Evolutionary conservation across 1,140 invertebrate species (phyloP).

Genomic region (Ceratitis capitata): DNA sequence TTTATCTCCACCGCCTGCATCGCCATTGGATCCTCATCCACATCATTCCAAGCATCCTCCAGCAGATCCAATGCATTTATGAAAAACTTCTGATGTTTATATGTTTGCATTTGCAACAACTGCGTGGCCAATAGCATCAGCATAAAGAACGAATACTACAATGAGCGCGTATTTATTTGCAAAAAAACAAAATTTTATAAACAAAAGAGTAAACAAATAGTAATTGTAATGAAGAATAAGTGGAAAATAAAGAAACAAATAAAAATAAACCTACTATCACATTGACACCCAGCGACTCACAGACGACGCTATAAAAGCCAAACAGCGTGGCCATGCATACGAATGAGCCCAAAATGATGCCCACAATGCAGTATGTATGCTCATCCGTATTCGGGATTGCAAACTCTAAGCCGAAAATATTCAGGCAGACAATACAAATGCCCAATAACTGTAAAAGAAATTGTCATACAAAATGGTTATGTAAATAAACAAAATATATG

Average conservation of each 20-base stretch:
- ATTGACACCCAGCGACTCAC: conserved; percentile 55
- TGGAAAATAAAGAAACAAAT: too few relatives aligned
- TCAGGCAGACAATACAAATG: conserved; percentile 52
- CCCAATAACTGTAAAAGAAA: conserved; percentile 51
- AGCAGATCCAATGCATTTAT: conserved; percentile 50
- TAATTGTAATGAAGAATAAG: conserved; percentile 1
- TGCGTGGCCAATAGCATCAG: conserved; percentile 53
- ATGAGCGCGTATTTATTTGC: neutral
- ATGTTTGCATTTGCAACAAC: conserved; percentile 54
- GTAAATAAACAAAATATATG: neutral
- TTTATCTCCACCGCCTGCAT: conserved; percentile 52
- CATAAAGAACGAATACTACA: conserved; percentile 49
- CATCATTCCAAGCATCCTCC: conserved; percentile 53
- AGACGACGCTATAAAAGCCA: conserved; percentile 57
- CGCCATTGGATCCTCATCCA: conserved; percentile 48
- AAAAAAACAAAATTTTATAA: neutral
- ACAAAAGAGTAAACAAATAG: neutral
- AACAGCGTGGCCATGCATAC: conserved; percentile 59
- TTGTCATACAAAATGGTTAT: neutral
- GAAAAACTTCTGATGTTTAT: conserved; percentile 44
- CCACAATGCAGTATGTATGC: conserved; percentile 60
- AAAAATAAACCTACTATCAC: conserved; percentile 50
- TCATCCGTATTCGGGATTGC: conserved; percentile 56
- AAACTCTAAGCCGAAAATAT: conserved; percentile 53
- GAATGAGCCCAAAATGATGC: conserved; percentile 54